Percentiles rank a stretch among this genome's conserved stretches.
Evolutionary conservation across 2,113 vertebrate genomes (phyloP).

Genomic region (Protomyctophum bolini): DNA sequence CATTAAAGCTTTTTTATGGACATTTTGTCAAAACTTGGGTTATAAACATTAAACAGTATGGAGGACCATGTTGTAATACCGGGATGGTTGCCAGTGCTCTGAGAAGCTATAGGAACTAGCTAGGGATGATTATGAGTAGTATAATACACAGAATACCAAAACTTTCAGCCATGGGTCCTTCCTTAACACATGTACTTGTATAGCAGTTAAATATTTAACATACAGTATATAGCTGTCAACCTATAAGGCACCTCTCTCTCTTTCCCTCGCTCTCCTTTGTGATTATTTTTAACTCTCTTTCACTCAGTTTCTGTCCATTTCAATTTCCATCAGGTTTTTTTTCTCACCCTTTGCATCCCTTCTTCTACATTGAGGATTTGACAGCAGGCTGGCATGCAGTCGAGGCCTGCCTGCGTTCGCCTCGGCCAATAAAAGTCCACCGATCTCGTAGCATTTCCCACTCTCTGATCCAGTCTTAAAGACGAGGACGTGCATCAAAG

Average conservation of each 20-base stretch:
- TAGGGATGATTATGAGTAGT: neutral
- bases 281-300: too few species aligned
- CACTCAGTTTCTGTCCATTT: neutral
- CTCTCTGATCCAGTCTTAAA: slow-evolving; percentile 51
- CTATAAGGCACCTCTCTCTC: neutral
- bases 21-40: too few species aligned
- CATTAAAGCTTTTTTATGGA: too few species aligned
- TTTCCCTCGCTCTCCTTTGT: neutral
- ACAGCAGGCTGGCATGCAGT: slow-evolving; percentile 21
- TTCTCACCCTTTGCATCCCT: slow-evolving; percentile 6
- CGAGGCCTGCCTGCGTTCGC: slow-evolving; percentile 4
- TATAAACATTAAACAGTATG: too few species aligned
- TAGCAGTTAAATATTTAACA: too few species aligned
- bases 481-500: slow-evolving; percentile 59
- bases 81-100: neutral
- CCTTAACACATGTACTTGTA: too few species aligned
- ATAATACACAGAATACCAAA: neutral
- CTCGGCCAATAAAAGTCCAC: slow-evolving; percentile 27
- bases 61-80: too few species aligned
- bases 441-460: slow-evolving; percentile 54
- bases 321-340: neutral
- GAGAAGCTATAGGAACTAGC: neutral
- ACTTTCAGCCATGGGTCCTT: neutral
- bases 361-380: slow-evolving; percentile 13
- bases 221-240: neutral